Conservation (phyloP, 2,797 vertebrate genomes). For the Gymnothorax reevesii region DNA sequence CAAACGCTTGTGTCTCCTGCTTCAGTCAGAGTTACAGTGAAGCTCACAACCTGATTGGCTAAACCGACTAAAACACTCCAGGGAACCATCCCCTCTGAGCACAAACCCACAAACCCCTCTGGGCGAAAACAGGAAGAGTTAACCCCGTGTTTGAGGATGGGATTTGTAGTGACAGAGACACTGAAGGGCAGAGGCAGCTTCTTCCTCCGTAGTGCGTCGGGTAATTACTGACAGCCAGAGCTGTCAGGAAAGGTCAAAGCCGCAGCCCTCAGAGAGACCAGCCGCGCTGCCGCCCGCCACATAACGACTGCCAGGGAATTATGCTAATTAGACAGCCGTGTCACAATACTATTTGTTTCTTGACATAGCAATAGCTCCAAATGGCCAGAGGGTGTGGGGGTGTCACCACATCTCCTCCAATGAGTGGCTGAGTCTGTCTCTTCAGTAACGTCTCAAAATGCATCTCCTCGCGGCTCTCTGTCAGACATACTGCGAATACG, state of each 20-base stretch:
- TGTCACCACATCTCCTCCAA: constrained; percentile 59
- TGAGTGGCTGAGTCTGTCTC: constrained; percentile 52
- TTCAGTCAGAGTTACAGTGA: constrained; percentile 40
- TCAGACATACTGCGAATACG: background rate
- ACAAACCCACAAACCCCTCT: constrained; percentile 44
- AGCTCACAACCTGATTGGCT: constrained; percentile 54
- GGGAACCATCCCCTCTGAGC: constrained; percentile 40
- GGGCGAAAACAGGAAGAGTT: constrained; percentile 11
- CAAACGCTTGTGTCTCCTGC: constrained; percentile 50
- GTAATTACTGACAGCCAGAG: constrained; percentile 83
- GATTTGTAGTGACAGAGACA: constrained; percentile 31
- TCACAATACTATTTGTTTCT: constrained; percentile 79
- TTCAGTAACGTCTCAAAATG: constrained; percentile 3
- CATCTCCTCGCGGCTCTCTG: background rate
- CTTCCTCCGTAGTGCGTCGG: constrained; percentile 55
- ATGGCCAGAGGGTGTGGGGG: constrained; percentile 35
- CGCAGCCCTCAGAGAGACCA: constrained; percentile 71
- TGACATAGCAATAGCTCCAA: constrained; percentile 63
- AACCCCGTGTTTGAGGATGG: constrained; percentile 9
- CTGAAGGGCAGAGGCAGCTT: constrained; percentile 63
- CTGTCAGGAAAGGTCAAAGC: constrained; percentile 79
- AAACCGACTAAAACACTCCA: constrained; percentile 50
- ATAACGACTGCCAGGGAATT: constrained; percentile 79
- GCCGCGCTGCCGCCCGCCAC: constrained; percentile 76
- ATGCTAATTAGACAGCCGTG: constrained; percentile 77